Percentiles rank a stretch among this genome's conserved stretches.
phyloP scores from a whole-genome alignment of 2,113 vertebrate species.

The Notothenia coriiceps region DNA sequence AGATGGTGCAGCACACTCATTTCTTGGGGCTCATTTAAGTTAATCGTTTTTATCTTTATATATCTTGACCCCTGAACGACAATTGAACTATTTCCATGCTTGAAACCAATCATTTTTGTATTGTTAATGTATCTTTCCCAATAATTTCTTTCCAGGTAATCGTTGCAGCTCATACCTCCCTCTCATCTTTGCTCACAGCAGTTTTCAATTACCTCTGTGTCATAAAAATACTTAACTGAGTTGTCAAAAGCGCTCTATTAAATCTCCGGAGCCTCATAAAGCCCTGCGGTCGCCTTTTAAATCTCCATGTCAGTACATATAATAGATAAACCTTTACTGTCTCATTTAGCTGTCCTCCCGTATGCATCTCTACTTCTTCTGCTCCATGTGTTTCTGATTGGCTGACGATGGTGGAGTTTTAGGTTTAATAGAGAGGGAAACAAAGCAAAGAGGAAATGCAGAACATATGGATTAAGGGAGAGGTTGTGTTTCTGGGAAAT shows the following conservation, averaged over 20 bases:
- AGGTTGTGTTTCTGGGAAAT: background rate
- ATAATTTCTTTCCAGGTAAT: background rate
- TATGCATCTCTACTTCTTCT: background rate
- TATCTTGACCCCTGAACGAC: background rate
- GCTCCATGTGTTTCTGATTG: slow-evolving; percentile 61
- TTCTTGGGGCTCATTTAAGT: background rate
- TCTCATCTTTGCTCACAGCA: slow-evolving; percentile 18
- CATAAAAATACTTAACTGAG: slow-evolving; percentile 54
- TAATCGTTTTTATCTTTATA: background rate
- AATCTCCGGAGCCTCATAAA: slow-evolving; percentile 43
- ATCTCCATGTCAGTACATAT: slow-evolving; percentile 45
- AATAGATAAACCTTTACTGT: slow-evolving; percentile 39
- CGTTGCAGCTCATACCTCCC: background rate
- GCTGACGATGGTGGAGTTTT: slow-evolving; percentile 24
- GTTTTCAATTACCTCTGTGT: slow-evolving; percentile 41
- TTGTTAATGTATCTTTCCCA: background rate
- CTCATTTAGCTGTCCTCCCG: slow-evolving; percentile 24
- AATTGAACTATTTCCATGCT: background rate
- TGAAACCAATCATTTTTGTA: background rate
- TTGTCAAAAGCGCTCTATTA: slow-evolving; percentile 43
- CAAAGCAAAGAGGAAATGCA: slow-evolving; percentile 48
- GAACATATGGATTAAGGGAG: slow-evolving; percentile 43
- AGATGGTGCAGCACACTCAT: background rate
- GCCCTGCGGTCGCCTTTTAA: slow-evolving; percentile 38
- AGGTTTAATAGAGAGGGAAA: slow-evolving; percentile 25